Evolutionary conservation across 1,140 invertebrate genomes (phyloP).

Genomic region (Samia ricini): DNA sequence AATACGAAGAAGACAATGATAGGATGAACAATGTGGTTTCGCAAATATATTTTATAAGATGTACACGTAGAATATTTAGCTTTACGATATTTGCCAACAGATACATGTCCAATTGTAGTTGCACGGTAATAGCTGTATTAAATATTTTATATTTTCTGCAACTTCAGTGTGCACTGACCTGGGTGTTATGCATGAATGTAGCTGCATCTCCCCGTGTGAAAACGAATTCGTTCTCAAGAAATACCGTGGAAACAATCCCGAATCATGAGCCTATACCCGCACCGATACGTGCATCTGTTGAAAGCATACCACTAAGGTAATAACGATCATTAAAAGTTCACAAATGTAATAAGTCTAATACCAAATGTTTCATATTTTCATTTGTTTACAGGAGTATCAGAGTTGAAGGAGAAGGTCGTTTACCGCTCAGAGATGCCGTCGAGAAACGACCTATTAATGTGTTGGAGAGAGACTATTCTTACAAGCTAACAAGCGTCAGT

Average conservation of each 20-base stretch:
- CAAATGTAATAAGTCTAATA: neutral
- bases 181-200: conserved; percentile 36
- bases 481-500: conserved; percentile 26
- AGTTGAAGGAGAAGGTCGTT: conserved; percentile 53
- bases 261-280: conserved; percentile 52
- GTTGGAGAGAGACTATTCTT: conserved; percentile 38
- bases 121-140: neutral
- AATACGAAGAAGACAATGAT: conserved; percentile 23
- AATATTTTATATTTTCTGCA: conserved; percentile 5
- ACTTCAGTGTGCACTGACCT: conserved; percentile 40
- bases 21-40: neutral
- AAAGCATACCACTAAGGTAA: conserved; percentile 68
- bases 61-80: no score
- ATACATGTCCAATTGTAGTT: neutral
- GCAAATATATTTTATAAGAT: neutral
- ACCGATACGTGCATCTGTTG: conserved; percentile 62
- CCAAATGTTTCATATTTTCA: neutral
- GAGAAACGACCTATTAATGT: conserved; percentile 79
- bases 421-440: conserved; percentile 82
- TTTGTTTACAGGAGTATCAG: conserved; percentile 26
- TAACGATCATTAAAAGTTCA: neutral
- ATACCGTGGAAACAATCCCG: conserved; percentile 58
- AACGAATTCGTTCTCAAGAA: conserved; percentile 45
- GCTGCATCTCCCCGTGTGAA: conserved; percentile 46
- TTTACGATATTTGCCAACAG: neutral